These are phyloP conservation scores for Papilio glaucus DNA, from an alignment of 1,140 invertebrate genomes.

Conservation along the genomic window DNA sequence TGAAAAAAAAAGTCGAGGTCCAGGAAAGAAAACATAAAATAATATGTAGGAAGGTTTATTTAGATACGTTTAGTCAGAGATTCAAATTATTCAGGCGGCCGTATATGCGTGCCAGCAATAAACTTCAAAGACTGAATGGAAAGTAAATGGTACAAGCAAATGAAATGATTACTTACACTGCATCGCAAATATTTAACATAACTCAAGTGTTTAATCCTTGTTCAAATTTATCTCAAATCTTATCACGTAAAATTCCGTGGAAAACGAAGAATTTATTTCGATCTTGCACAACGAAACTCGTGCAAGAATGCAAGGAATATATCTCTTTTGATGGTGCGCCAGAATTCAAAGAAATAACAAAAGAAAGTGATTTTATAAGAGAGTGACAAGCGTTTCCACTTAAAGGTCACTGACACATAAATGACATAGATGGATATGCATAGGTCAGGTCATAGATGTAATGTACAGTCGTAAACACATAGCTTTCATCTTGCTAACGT, in stretches of 20 bases:
- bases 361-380: conserved; percentile 21
- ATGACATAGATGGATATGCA: too few species aligned
- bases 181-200: conserved; percentile 15
- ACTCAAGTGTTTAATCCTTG: background rate
- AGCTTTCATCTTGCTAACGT: too few species aligned
- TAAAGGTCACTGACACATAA: background rate
- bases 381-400: background rate
- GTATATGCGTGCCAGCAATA: too few species aligned
- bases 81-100: too few species aligned
- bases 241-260: conserved; percentile 23
- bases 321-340: conserved; percentile 23
- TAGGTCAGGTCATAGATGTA: too few species aligned
- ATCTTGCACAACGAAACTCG: conserved; percentile 15
- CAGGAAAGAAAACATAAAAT: too few species aligned
- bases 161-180: background rate
- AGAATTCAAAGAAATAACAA: conserved; percentile 3
- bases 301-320: conserved; percentile 25
- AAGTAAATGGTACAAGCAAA: background rate
- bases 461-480: too few species aligned
- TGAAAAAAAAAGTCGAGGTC: too few species aligned
- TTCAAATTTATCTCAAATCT: conserved; percentile 9
- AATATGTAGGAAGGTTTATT: too few species aligned
- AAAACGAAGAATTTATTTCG: conserved; percentile 6
- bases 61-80: too few species aligned
- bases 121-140: too few species aligned